Evolutionary conservation across 2,888 invertebrate species (phyloP), one percentile per base, ranked within the genome.

Genomic region (Campopleginae sp.): DNA sequence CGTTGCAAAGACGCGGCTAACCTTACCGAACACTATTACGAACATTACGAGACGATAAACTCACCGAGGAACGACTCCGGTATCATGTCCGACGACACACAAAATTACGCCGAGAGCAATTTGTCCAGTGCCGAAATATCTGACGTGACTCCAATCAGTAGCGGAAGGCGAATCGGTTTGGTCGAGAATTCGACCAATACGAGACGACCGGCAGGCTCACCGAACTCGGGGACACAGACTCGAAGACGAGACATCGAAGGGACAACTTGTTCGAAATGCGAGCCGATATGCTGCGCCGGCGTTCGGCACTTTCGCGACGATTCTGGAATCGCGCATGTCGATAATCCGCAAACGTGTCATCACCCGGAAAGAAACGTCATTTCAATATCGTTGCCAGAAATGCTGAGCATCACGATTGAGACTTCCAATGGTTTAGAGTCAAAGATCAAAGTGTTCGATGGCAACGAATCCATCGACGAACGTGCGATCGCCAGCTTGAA

Each of bases 301-400:
- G 42, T 19, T 46, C 71, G 46, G 19, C 80, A 88, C 12, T 80
- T 71, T 74, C 82, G 86, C 48, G 68, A 48, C 23, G 58, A 61
- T 46, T 31, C n/a, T 5, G 51, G 23, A 17, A 12, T 46, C 8
- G 31, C 58, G 61, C 54, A 71, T n/a, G 7, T 31, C 48, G 68
- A 74, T 7, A 70, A 51, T 23, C 48, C 48, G 72, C 83, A 80
- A 38, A 14, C 76, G 23, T 54, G 80, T 54, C 61, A 78, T 42
- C 87, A 63, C 38, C 4, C 80, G 0, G 92, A 92, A n/a, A 90
- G 88, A 46, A 92, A 90, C 72, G 86, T 91, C 2, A 91, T 93
- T 48, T 92, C 91, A 1, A 92, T 93, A 80, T 91, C 90, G 0
- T 38, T 93, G n/a, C 91, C 93, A 6, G 92, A 93, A 19, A 89